Conservation (phyloP, 2,113 vertebrate genomes). For the Semicossyphus pulcher region DNA sequence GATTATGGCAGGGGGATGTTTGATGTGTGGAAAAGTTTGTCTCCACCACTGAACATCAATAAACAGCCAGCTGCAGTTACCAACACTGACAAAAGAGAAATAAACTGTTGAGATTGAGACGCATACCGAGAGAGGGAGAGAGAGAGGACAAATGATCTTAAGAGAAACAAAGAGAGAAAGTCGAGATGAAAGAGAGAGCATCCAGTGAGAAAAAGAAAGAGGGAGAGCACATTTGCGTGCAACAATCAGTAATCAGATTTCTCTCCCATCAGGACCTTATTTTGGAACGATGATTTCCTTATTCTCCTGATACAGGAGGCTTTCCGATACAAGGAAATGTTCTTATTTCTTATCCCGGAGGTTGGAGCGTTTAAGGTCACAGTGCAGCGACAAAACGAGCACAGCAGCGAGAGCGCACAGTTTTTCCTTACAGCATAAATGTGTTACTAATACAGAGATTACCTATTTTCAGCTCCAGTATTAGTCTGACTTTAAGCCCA, state of each 20-base stretch:
- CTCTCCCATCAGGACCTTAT: background rate
- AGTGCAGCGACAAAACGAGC: background rate
- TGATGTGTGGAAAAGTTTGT: constrained; percentile 72
- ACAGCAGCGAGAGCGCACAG: background rate
- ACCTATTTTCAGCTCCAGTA: too few relatives aligned
- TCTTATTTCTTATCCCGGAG: too few relatives aligned
- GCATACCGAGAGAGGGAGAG: constrained; percentile 27
- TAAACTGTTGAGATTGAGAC: constrained; percentile 56
- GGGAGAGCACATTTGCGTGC: background rate
- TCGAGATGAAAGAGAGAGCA: constrained; percentile 1
- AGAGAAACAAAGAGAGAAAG: constrained; percentile 18
- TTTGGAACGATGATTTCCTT: background rate
- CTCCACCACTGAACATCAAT: constrained; percentile 64
- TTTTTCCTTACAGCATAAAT: background rate
- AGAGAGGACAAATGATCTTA: constrained; percentile 19
- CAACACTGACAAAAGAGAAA: constrained; percentile 69
- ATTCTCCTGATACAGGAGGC: background rate
- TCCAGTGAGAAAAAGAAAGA: background rate
- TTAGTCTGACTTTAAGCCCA: too few relatives aligned
- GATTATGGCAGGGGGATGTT: constrained; percentile 58
- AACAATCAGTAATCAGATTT: background rate
- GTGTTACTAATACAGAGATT: background rate
- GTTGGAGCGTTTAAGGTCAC: background rate
- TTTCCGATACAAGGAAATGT: background rate
- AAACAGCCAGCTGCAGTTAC: constrained; percentile 65